Evolutionary conservation across 1,140 invertebrate genomes (phyloP).

Genomic region (Hypsibius dujardini): DNA sequence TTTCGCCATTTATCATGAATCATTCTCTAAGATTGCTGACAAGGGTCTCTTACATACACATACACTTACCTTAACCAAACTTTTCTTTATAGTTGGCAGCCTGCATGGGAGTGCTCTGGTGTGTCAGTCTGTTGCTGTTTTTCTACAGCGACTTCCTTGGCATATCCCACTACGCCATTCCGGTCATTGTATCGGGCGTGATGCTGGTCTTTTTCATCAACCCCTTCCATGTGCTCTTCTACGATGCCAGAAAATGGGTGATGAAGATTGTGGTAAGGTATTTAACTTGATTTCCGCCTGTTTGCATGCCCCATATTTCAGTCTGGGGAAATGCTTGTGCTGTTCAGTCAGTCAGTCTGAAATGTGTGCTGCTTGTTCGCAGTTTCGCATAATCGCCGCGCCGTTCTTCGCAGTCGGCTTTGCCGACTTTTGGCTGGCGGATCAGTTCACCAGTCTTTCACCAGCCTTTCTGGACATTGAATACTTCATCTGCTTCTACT

Average conservation of each 20-base stretch:
- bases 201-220: conserved; percentile 76
- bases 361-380: conserved; percentile 23
- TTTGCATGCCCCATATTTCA: no score
- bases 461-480: conserved; percentile 80
- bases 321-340: no score
- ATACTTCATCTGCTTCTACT: conserved; percentile 54
- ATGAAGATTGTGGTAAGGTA: conserved; percentile 38
- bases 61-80: background rate
- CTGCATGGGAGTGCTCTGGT: conserved; percentile 87
- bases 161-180: conserved; percentile 76
- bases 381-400: conserved; percentile 64
- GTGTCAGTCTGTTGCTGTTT: conserved; percentile 52
- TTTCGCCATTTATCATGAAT: no score
- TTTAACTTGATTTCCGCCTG: background rate
- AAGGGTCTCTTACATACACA: no score
- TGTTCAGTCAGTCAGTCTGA: no score
- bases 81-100: conserved; percentile 48
- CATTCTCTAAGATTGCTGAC: no score
- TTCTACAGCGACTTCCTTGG: conserved; percentile 62
- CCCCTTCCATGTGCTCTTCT: conserved; percentile 73
- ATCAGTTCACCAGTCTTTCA: conserved; percentile 85
- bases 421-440: conserved; percentile 98
- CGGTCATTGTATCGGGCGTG: conserved; percentile 62
- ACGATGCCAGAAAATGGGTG: conserved; percentile 59
- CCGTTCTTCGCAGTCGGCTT: conserved; percentile 91